A percentile compares a stretch with the other conserved stretches of the same genome.
These are phyloP conservation scores for Melanotus villosus DNA, from an alignment of 2,888 invertebrate genomes.

Conservation along the genomic window DNA sequence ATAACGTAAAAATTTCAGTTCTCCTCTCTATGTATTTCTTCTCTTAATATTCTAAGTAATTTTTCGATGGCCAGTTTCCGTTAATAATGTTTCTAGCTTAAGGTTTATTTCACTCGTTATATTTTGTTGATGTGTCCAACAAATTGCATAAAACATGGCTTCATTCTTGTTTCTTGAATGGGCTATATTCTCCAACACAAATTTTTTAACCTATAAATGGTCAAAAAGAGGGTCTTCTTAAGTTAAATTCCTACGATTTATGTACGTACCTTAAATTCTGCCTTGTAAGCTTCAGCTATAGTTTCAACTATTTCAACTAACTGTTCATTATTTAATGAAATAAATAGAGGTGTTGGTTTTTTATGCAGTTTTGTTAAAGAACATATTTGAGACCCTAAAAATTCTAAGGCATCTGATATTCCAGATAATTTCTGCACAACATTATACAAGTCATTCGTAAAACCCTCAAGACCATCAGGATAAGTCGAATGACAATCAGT, in stretches of 20 bases:
- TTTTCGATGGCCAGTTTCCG: slow-evolving; percentile 65
- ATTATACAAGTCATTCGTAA: slow-evolving; percentile 56
- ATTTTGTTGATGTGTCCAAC: slow-evolving; percentile 69
- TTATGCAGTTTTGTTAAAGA: slow-evolving; percentile 63
- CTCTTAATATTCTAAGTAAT: slow-evolving; percentile 51
- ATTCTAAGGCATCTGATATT: slow-evolving; percentile 56
- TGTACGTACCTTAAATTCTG: slow-evolving; percentile 65
- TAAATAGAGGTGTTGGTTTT: slow-evolving; percentile 60
- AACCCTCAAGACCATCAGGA: slow-evolving; percentile 53
- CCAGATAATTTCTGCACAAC: slow-evolving; percentile 55
- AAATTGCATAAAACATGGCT: slow-evolving; percentile 67
- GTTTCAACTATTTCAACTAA: slow-evolving; percentile 56
- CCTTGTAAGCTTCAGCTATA: slow-evolving; percentile 63
- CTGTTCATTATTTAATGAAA: slow-evolving; percentile 58
- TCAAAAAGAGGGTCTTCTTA: slow-evolving; percentile 7
- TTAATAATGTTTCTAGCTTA: slow-evolving; percentile 63
- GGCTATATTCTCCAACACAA: slow-evolving; percentile 67
- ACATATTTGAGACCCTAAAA: slow-evolving; percentile 58
- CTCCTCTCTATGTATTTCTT: no score
- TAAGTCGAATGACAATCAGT: slow-evolving; percentile 54
- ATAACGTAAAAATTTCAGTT: no score
- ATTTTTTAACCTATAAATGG: slow-evolving; percentile 61
- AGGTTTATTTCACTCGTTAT: slow-evolving; percentile 60
- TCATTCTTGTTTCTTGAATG: slow-evolving; percentile 64
- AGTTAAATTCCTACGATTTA: slow-evolving; percentile 13